phyloP scores from a whole-genome alignment of 1,140 invertebrate species.

The Hycleus cichorii region DNA sequence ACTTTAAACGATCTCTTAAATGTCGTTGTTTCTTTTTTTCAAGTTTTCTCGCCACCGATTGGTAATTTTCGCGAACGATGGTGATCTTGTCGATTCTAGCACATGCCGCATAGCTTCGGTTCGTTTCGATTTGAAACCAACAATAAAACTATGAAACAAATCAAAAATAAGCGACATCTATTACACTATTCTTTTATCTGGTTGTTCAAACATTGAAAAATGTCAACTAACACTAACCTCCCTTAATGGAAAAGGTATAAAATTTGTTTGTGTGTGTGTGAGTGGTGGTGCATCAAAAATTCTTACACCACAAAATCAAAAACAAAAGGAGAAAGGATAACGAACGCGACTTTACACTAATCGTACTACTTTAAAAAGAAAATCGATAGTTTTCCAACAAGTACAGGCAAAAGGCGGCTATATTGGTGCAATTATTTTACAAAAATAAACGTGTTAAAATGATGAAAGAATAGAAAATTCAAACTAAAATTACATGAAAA shows the following conservation, averaged over 20 bases:
- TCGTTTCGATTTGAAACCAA: not conserved
- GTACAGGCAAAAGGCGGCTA: too few species aligned
- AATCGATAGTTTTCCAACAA: too few species aligned
- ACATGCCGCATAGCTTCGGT: not conserved
- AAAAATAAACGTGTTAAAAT: too few species aligned
- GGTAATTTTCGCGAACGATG: too few species aligned
- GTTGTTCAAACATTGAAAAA: constrained; percentile 13
- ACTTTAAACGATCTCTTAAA: too few species aligned
- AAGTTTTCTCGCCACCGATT: too few species aligned
- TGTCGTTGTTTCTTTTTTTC: too few species aligned
- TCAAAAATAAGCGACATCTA: constrained; percentile 26
- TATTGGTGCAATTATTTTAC: too few species aligned
- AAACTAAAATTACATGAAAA: too few species aligned
- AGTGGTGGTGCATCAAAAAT: constrained; percentile 35
- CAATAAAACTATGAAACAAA: not conserved
- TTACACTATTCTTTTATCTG: not conserved
- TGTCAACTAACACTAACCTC: constrained; percentile 29
- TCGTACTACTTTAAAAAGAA: too few species aligned
- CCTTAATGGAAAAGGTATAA: constrained; percentile 42
- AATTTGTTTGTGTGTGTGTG: constrained; percentile 20
- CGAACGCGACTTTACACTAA: not conserved
- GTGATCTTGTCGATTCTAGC: too few species aligned
- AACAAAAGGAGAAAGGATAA: not conserved
- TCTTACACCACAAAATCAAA: constrained; percentile 28
- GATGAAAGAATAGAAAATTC: too few species aligned